Evolutionary conservation across 2,888 invertebrate genomes (phyloP), one percentile per base, ranked within the genome.

Genomic region (Amphipoea lucens): DNA sequence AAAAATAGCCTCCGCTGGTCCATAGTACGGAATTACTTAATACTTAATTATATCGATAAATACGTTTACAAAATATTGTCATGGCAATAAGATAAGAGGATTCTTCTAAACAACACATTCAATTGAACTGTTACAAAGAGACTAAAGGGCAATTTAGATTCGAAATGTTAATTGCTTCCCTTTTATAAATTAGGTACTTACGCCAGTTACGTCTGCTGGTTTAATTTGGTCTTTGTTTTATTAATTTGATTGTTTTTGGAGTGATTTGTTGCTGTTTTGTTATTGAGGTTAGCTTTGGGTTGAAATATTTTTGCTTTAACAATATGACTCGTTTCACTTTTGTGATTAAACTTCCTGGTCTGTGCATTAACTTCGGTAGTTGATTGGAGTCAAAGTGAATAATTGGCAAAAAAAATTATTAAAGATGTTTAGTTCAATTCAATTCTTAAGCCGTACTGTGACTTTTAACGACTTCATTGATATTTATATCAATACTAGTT

Each of bases 1-100:
- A 95, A 96, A 95, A 95, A 96, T 95, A 95, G 81, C 91, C 87
- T 85, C 79, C 85, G 76, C 85, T 93, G 92, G 94, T 95, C 92
- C 94, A 95, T 90, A 95, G 94, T 94, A 95, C 94, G 93, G 94
- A 93, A 93, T 96, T 94, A 95, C 94, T 94, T 92, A 94, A 94
- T 95, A 94, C 90, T 94, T 95, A 94, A 95, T 95, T 94, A 95
- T 92, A 92, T 92, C 90, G 94, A 95, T 94, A 95, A 92, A 88
- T 85, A 74, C 92, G 91, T 95, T 95, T 94, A 96, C 96, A 94
- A 95, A 95, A 95, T 91, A 94, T 92, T 92, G 92, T 92, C 93
- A 91, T 89, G 90, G 88, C 85, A 91, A 92, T 92, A 90, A 90
- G 94, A 95, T 95, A 94, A 94, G 83, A 83, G 72, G 85, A 88